Base-by-base conservation (phyloP, 2,888 invertebrate genomes). In the Cepaea hortensis region DNA sequence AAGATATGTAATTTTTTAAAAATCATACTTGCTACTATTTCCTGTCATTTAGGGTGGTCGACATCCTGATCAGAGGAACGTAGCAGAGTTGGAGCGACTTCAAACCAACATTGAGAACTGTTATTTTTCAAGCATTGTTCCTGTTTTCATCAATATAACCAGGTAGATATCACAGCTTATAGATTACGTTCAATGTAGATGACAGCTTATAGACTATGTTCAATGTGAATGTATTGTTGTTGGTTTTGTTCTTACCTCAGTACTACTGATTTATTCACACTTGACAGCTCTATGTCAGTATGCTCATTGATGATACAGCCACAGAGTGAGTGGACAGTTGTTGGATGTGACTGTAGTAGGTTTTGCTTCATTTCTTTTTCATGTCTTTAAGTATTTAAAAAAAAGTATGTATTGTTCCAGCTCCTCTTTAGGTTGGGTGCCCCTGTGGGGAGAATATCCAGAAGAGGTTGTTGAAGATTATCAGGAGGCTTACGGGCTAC, bases 401-500 rank as follows among this genome's bases (percentile, higher is more conserved):
- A 35, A 35, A 35, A 35, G 35, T n/a, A 6, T 55, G 55, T 11
- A 9, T 55, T 11, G 13, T 90, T 90, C 3, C 90, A 93, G 93
- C 90, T 92, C 92, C 81, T 90, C 91, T 48, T 88, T 93, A 15
- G 93, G 92, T 73, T 92, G 92, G 93, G 92, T 93, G 20, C 93
- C 93, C 0, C 91, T 92, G 91, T 93, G 93, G 93, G 93, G 92
- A 75, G 93, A 93, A 65, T 92, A 90, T 87, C 90, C 91, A 4
- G 92, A 93, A 87, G 92, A 92, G 68, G 88, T 91, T 68, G 90
- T 93, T 9, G 93, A 93, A 81, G 91, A 92, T 68, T 93, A 90
- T 77, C 90, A 92, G 18, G 91, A 92, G 83, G 90, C 91, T 1
- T 92, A 92, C 87, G 92, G 92, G 11, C 87, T 93, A 79, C 89